These are phyloP conservation scores for Torymus aiolomorphi DNA, from an alignment of 2,888 invertebrate species.

Conservation along the genomic window DNA sequence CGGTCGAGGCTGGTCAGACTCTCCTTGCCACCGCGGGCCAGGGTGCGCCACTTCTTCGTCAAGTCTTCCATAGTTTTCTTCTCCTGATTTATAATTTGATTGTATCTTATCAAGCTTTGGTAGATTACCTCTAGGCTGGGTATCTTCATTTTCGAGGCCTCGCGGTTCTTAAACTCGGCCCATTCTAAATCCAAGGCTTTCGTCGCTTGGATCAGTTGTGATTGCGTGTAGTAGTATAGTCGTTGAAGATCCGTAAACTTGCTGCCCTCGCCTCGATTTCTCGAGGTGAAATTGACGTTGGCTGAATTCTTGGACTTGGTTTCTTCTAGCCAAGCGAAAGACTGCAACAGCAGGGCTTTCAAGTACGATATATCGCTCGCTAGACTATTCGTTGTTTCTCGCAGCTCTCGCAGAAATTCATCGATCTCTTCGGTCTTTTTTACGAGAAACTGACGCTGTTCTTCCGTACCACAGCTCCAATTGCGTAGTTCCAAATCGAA, in stretches of 20 bases:
- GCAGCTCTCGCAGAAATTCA: conserved; percentile 80
- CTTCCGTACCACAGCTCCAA: conserved; percentile 78
- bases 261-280: conserved; percentile 83
- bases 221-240: conserved; percentile 84
- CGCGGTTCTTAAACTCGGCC: conserved; percentile 77
- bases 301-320: conserved; percentile 76
- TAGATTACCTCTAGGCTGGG: conserved; percentile 88
- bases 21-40: conserved; percentile 57
- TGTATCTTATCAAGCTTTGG: conserved; percentile 86
- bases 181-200: conserved; percentile 86
- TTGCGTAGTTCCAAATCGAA: conserved; percentile 59
- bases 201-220: conserved; percentile 84
- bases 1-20: conserved; percentile 58
- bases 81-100: conserved; percentile 81
- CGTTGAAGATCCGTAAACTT: conserved; percentile 84
- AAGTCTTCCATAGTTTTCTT: conserved; percentile 69
- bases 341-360: conserved; percentile 78
- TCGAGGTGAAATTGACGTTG: conserved; percentile 21
- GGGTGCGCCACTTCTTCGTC: conserved; percentile 64
- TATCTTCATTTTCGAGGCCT: conserved; percentile 77
- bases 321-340: conserved; percentile 79
- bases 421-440: conserved; percentile 78
- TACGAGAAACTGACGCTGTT: conserved; percentile 78
- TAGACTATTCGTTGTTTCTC: conserved; percentile 79
- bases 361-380: conserved; percentile 79